These are phyloP conservation scores for Dendrocincla fuliginosa DNA, from an alignment of 2,797 vertebrate species.

Conservation along the genomic window DNA sequence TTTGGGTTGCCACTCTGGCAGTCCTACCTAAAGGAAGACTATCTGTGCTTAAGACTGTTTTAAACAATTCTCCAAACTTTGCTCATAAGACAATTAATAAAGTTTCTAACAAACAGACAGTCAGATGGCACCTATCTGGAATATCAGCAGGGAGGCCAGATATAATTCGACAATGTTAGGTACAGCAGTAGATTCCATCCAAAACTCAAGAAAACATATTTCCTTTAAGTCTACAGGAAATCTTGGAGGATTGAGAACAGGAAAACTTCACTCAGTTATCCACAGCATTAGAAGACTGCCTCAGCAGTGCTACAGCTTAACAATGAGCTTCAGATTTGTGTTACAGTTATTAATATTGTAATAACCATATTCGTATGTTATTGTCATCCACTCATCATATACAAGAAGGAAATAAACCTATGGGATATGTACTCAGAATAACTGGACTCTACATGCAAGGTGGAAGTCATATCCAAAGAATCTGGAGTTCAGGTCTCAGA, in stretches of 20 bases:
- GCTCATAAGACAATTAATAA: background rate
- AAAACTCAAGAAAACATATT: background rate
- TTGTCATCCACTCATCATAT: background rate
- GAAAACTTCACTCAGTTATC: background rate
- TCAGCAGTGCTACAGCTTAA: background rate
- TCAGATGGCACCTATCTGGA: background rate
- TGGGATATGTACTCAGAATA: background rate
- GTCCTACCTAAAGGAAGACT: background rate
- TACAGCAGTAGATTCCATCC: background rate
- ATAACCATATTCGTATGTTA: background rate
- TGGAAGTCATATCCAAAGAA: background rate
- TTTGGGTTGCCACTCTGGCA: background rate
- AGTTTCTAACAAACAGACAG: background rate
- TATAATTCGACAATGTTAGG: background rate
- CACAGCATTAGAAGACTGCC: background rate
- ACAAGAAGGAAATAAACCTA: background rate
- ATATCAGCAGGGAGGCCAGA: background rate
- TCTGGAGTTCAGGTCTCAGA: background rate
- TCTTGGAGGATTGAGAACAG: background rate
- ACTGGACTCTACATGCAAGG: background rate
- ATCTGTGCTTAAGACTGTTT: background rate
- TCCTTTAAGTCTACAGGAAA: background rate
- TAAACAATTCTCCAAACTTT: background rate
- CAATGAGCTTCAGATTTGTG: background rate
- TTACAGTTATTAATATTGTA: background rate